Evolutionary conservation across 2,888 invertebrate genomes (phyloP).

Genomic region (Xestia rhomboidea): DNA sequence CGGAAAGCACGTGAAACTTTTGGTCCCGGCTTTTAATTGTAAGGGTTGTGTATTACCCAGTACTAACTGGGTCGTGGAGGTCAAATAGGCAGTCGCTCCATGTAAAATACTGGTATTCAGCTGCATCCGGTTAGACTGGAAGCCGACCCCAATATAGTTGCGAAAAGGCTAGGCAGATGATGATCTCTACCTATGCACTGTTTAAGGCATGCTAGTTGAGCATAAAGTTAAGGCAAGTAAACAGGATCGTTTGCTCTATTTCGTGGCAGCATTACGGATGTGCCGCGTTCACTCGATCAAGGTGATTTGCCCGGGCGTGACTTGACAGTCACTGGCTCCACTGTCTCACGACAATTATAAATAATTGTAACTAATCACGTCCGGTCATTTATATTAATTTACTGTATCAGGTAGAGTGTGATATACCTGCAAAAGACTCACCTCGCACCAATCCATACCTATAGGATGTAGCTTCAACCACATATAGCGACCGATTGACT

Average conservation of each 20-base stretch:
- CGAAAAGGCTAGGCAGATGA: background rate
- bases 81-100: background rate
- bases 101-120: background rate
- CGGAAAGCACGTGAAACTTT: no score
- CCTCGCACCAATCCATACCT: no score
- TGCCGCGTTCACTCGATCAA: slow-evolving; percentile 65
- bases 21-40: background rate
- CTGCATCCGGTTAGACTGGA: background rate
- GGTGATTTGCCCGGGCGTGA: slow-evolving; percentile 72
- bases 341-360: slow-evolving; percentile 44
- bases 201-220: background rate
- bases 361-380: background rate
- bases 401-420: background rate
- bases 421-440: background rate
- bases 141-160: background rate
- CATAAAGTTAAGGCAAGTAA: slow-evolving; percentile 6
- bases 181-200: background rate
- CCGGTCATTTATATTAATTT: background rate
- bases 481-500: no score
- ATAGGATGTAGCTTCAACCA: no score
- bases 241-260: slow-evolving; percentile 46
- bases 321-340: slow-evolving; percentile 60
- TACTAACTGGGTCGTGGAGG: background rate
- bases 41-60: background rate
- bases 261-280: slow-evolving; percentile 68